Percentiles rank a stretch among this genome's conserved stretches.
phyloP scores from a whole-genome alignment of 2,888 invertebrate genomes.

The Metalampra italica region DNA sequence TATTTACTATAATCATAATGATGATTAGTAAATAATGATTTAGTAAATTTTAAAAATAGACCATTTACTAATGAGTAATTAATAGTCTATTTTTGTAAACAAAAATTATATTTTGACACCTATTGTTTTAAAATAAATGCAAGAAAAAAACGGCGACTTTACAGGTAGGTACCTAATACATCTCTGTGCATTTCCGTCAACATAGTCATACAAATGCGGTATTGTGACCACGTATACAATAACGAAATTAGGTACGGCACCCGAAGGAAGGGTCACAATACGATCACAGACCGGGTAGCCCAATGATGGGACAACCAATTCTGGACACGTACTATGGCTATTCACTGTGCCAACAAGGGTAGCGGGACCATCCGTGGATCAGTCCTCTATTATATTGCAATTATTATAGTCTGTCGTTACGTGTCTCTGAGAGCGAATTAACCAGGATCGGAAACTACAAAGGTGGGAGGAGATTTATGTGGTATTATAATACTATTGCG shows the following conservation, averaged over 20 bases:
- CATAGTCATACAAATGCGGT: background rate
- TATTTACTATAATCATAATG: too few species aligned
- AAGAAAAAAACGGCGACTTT: too few species aligned
- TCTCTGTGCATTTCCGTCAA: background rate
- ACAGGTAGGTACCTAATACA: too few species aligned
- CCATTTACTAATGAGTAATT: too few species aligned
- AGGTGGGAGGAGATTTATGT: too few species aligned
- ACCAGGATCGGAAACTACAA: too few species aligned
- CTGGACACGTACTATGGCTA: background rate
- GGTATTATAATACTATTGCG: too few species aligned
- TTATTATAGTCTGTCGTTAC: background rate
- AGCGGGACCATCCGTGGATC: background rate
- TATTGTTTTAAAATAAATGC: too few species aligned
- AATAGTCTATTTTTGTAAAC: too few species aligned
- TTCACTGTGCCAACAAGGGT: background rate
- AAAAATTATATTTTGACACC: too few species aligned
- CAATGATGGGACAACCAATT: background rate
- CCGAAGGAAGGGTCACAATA: background rate
- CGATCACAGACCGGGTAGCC: background rate
- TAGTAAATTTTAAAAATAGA: too few species aligned
- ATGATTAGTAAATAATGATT: too few species aligned
- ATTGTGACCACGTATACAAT: slow-evolving; percentile 1
- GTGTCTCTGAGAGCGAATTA: background rate
- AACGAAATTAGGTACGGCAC: background rate
- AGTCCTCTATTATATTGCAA: background rate